Percentiles rank a stretch among this genome's conserved stretches.
phyloP scores from a whole-genome alignment of 2,113 vertebrate species.

The Protobothrops flavoviridis region DNA sequence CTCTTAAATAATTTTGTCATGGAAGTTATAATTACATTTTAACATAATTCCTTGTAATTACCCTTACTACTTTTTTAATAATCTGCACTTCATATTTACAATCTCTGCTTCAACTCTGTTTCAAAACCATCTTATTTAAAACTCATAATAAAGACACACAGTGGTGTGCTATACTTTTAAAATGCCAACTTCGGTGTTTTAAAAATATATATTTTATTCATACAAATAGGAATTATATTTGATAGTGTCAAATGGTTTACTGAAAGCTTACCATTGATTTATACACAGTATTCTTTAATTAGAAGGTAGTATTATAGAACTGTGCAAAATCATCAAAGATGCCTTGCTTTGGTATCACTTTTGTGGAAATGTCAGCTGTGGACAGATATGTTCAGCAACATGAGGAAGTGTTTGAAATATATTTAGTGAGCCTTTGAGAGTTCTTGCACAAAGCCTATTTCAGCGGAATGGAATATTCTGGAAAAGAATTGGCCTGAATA shows the following conservation, averaged over 20 bases:
- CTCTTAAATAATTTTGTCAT: constrained; percentile 33
- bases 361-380: not conserved
- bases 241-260: not conserved
- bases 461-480: not conserved
- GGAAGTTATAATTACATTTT: constrained; percentile 27
- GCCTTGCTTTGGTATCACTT: not conserved
- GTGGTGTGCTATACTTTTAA: not conserved
- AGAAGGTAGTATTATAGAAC: not conserved
- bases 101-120: not conserved
- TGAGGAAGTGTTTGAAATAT: not conserved
- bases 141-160: not conserved
- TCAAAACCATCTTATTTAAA: not conserved
- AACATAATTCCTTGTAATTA: constrained; percentile 33
- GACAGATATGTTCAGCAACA: not conserved
- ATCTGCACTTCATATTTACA: constrained; percentile 22
- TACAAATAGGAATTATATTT: not conserved
- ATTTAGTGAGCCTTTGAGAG: not conserved
- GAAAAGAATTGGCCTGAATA: not conserved
- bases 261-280: not conserved
- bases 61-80: constrained; percentile 25
- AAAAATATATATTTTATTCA: not conserved
- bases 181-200: not conserved
- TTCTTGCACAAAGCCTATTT: not conserved
- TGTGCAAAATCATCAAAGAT: not conserved
- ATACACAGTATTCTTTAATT: not conserved